phyloP scores from a whole-genome alignment of 2,797 vertebrate species.

The Aythya fuligula region DNA sequence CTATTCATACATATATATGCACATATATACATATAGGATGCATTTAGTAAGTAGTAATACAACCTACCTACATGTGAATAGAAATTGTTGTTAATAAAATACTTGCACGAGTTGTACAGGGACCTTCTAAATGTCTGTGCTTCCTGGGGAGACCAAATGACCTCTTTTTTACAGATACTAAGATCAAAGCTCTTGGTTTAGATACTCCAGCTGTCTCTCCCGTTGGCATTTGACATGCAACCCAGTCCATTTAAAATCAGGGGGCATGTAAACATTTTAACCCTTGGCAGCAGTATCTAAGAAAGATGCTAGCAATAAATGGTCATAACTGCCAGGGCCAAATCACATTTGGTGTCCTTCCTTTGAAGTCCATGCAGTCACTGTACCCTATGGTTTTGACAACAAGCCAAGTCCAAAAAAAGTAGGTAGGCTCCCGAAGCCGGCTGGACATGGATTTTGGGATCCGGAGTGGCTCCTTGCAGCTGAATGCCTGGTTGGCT shows the following conservation, averaged over 20 bases:
- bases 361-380: slow-evolving; percentile 72
- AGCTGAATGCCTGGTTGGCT: neutral
- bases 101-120: slow-evolving; percentile 71
- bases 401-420: slow-evolving; percentile 75
- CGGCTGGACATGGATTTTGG: slow-evolving; percentile 6
- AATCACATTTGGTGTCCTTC: slow-evolving; percentile 64
- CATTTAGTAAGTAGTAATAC: slow-evolving; percentile 42
- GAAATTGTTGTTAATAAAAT: slow-evolving; percentile 68
- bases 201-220: slow-evolving; percentile 79
- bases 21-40: neutral
- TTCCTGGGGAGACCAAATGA: slow-evolving; percentile 77
- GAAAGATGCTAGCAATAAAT: slow-evolving; percentile 72
- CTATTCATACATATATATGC: neutral
- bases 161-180: slow-evolving; percentile 77
- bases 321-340: slow-evolving; percentile 51
- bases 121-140: slow-evolving; percentile 76
- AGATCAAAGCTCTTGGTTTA: slow-evolving; percentile 80
- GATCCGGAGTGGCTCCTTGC: neutral
- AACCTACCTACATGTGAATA: slow-evolving; percentile 62
- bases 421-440: slow-evolving; percentile 46
- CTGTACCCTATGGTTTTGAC: slow-evolving; percentile 66
- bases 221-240: slow-evolving; percentile 80
- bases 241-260: slow-evolving; percentile 74
- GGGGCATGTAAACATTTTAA: slow-evolving; percentile 78
- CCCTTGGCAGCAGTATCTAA: slow-evolving; percentile 76